phyloP scores from a whole-genome alignment of 2,113 vertebrate species.

The Gopherus evgoodei region DNA sequence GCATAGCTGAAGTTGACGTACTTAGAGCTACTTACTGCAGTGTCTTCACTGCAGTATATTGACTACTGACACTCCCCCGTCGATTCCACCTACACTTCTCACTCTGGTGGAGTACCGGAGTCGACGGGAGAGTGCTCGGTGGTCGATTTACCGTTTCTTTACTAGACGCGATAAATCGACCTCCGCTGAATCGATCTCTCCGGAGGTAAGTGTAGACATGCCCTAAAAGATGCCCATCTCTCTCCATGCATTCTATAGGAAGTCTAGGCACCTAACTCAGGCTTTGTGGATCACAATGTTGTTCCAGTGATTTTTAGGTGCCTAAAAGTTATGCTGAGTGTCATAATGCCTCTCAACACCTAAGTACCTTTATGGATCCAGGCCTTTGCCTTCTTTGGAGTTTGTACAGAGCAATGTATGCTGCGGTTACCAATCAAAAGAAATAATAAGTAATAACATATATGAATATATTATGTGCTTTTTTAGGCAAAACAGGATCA shows the following conservation, averaged over 20 bases:
- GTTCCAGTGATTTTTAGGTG: background rate
- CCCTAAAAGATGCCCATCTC: background rate
- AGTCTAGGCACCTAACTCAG: background rate
- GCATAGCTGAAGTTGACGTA: no score
- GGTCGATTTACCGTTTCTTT: no score
- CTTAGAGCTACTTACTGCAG: no score
- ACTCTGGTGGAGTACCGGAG: no score
- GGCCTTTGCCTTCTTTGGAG: slow-evolving; percentile 22
- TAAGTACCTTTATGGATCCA: background rate
- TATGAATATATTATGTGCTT: background rate
- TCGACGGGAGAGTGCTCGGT: no score
- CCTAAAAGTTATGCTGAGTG: background rate
- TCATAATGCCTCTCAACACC: background rate
- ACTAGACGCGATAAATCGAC: no score
- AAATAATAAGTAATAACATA: background rate
- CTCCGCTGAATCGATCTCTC: no score
- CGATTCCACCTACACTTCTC: no score
- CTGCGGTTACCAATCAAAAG: slow-evolving; percentile 35
- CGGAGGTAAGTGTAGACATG: no score
- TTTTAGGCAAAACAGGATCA: background rate
- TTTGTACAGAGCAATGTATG: slow-evolving; percentile 25
- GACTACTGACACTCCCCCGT: no score
- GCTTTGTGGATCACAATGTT: background rate
- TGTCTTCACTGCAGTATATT: no score
- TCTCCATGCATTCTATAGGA: background rate